Percentiles rank a stretch among this genome's conserved stretches.
Evolutionary conservation across 92 coral and sea anemone species (phyloP).

Genomic region (Bergia sp.): DNA sequence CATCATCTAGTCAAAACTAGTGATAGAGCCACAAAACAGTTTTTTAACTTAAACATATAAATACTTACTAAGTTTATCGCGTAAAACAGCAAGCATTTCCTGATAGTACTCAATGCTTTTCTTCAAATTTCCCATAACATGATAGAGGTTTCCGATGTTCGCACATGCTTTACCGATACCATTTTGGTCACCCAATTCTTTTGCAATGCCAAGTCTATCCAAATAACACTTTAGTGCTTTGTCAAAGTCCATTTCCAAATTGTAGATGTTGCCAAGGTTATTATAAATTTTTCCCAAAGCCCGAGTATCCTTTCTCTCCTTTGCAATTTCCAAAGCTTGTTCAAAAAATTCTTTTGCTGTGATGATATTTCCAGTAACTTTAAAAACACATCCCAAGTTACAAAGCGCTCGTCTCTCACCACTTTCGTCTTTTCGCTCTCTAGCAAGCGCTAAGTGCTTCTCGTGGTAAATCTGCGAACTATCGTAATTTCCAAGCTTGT

Average conservation of each 20-base stretch:
- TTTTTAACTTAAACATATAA: background rate
- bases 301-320: constrained; percentile 64
- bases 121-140: constrained; percentile 74
- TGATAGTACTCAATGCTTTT: constrained; percentile 75
- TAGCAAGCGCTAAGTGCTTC: constrained; percentile 78
- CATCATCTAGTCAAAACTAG: background rate
- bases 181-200: constrained; percentile 72
- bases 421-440: constrained; percentile 69
- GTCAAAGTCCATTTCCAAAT: constrained; percentile 62
- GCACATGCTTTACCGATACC: constrained; percentile 89
- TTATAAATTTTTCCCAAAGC: constrained; percentile 78
- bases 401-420: constrained; percentile 91
- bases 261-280: constrained; percentile 79
- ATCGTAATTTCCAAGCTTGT: constrained; percentile 79
- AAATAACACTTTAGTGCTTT: constrained; percentile 80
- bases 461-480: constrained; percentile 83
- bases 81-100: constrained; percentile 80
- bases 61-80: constrained; percentile 93
- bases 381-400: constrained; percentile 85
- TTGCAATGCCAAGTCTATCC: constrained; percentile 73
- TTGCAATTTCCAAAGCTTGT: constrained; percentile 65
- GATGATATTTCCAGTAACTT: constrained; percentile 70
- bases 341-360: constrained; percentile 71
- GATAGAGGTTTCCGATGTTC: constrained; percentile 72
- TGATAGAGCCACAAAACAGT: background rate